These are phyloP conservation scores for Amphiprion clarkii DNA, from an alignment of 2,797 vertebrate genomes.

Conservation along the genomic window DNA sequence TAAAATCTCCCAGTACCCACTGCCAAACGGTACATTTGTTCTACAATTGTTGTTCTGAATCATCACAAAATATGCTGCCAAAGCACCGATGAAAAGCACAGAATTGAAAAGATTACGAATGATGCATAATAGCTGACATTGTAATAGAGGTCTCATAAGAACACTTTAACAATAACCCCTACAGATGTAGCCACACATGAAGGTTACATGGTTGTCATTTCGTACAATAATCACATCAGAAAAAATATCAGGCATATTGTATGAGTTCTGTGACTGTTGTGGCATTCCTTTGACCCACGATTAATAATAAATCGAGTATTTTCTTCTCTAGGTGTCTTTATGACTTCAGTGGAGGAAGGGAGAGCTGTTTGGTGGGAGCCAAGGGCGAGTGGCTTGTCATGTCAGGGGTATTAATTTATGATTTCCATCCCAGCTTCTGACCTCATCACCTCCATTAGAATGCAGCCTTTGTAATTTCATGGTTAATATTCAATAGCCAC, in stretches of 20 bases:
- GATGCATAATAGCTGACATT: conserved; percentile 52
- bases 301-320: conserved; percentile 85
- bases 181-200: conserved; percentile 64
- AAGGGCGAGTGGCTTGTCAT: conserved; percentile 85
- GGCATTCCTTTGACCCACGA: conserved; percentile 81
- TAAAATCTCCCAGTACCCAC: conserved; percentile 2
- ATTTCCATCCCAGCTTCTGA: conserved; percentile 88
- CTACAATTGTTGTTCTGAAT: conserved; percentile 11
- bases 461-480: conserved; percentile 90
- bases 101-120: conserved; percentile 51
- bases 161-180: conserved; percentile 56
- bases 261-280: conserved; percentile 70
- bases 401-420: conserved; percentile 89
- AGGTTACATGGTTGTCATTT: conserved; percentile 70
- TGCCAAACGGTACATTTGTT: conserved; percentile 4
- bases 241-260: conserved; percentile 73
- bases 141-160: conserved; percentile 49
- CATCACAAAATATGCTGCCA: conserved; percentile 28
- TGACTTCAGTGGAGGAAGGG: conserved; percentile 71
- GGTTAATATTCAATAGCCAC: conserved; percentile 90
- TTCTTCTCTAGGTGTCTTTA: conserved; percentile 77
- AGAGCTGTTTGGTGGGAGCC: conserved; percentile 77
- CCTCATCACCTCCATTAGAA: conserved; percentile 89
- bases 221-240: conserved; percentile 74
- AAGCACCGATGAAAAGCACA: conserved; percentile 25